phyloP scores from a whole-genome alignment of 2,113 vertebrate genomes.

The Condylura cristata region DNA sequence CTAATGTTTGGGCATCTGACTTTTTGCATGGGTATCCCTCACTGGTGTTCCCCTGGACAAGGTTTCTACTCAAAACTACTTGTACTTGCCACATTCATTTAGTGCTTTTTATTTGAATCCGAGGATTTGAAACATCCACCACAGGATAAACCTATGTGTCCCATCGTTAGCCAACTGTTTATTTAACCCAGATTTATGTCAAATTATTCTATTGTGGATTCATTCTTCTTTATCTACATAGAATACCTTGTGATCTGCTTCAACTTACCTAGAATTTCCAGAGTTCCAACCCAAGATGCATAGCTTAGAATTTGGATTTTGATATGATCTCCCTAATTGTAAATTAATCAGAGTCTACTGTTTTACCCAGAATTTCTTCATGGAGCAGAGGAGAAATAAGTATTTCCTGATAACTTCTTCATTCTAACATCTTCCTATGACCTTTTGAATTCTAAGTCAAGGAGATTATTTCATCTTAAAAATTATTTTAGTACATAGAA shows the following conservation, averaged over 20 bases:
- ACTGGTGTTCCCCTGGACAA: not conserved
- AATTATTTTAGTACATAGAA: not conserved
- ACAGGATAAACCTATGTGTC: not conserved
- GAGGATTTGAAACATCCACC: not conserved
- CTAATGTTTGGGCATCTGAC: not conserved
- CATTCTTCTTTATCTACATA: not conserved
- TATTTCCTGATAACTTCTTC: not conserved
- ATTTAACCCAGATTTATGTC: not conserved
- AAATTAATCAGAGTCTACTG: not conserved
- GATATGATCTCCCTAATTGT: not conserved
- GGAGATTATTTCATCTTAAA: not conserved
- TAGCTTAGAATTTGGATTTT: not conserved
- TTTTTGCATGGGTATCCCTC: not conserved
- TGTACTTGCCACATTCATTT: not conserved
- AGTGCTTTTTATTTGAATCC: not conserved
- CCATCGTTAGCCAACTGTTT: not conserved
- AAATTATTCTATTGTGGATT: not conserved
- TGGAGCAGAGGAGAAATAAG: not conserved
- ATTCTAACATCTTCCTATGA: slow-evolving; percentile 5
- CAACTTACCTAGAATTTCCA: not conserved
- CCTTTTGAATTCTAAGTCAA: not conserved
- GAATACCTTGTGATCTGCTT: not conserved
- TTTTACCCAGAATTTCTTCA: not conserved
- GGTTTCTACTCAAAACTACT: not conserved
- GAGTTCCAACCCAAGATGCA: not conserved